Percentiles rank a stretch among this genome's conserved stretches.
Conservation (phyloP, 2,113 vertebrate species). For the Ptilonorhynchus violaceus region DNA sequence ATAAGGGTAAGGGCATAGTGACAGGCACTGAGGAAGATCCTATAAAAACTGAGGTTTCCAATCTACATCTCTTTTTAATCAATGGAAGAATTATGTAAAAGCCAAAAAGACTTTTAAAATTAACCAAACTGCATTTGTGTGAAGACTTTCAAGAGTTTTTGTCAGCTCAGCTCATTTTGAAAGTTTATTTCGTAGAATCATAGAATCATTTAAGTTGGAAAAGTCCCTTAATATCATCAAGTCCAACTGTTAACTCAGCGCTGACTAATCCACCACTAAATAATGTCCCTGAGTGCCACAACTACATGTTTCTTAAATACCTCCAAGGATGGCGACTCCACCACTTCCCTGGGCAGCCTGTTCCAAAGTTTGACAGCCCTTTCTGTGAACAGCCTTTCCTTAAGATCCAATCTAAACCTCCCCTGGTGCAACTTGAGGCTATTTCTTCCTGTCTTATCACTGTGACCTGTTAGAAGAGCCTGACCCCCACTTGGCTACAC, state of each 20-base stretch:
- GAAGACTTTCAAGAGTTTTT: background rate
- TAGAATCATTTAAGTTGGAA: background rate
- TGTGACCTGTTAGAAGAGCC: background rate
- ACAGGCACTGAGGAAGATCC: background rate
- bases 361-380: background rate
- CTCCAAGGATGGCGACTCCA: background rate
- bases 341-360: background rate
- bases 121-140: background rate
- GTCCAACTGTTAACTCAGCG: background rate
- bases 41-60: background rate
- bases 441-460: background rate
- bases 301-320: background rate
- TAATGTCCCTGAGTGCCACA: background rate
- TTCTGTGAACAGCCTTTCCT: background rate
- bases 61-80: background rate
- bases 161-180: background rate
- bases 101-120: background rate
- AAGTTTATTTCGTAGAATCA: background rate
- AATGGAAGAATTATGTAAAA: background rate
- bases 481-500: accelerated
- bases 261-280: background rate
- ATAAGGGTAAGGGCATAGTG: background rate
- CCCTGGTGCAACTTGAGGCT: background rate
- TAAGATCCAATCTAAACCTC: background rate
- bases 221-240: background rate